Evolutionary conservation across 2,888 invertebrate genomes (phyloP).

Genomic region (Acrocera orbiculus): DNA sequence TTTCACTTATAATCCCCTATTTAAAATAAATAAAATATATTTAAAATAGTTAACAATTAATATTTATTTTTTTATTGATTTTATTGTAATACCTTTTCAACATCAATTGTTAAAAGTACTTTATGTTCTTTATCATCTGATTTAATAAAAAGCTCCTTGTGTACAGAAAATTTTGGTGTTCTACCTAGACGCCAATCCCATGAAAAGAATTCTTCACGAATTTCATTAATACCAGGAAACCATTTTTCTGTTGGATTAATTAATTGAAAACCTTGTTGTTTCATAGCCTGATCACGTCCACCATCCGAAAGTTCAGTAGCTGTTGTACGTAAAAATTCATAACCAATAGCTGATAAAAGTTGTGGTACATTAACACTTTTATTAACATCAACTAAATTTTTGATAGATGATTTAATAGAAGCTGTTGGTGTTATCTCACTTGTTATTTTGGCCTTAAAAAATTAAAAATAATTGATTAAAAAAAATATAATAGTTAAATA

Average conservation of each 20-base stretch:
- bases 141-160: constrained; percentile 27
- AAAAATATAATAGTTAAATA: no score
- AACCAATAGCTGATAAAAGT: constrained; percentile 62
- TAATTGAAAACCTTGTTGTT: constrained; percentile 69
- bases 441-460: constrained; percentile 54
- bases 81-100: constrained; percentile 26
- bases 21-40: background rate
- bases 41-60: background rate
- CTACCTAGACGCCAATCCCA: constrained; percentile 84
- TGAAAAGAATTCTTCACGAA: constrained; percentile 48
- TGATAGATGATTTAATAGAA: constrained; percentile 67
- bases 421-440: constrained; percentile 72
- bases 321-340: constrained; percentile 63
- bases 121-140: constrained; percentile 36
- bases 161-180: constrained; percentile 66
- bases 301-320: constrained; percentile 51
- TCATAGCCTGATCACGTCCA: constrained; percentile 48
- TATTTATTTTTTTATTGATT: background rate
- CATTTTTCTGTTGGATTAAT: constrained; percentile 74
- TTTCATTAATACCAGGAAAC: constrained; percentile 65
- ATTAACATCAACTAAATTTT: constrained; percentile 64
- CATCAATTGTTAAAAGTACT: constrained; percentile 38
- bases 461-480: background rate
- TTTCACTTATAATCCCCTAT: constrained; percentile 27
- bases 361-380: constrained; percentile 49